Percentiles rank a stretch among this genome's conserved stretches.
phyloP scores from a whole-genome alignment of 1,140 invertebrate species.

The Scaptomyza graminum region DNA sequence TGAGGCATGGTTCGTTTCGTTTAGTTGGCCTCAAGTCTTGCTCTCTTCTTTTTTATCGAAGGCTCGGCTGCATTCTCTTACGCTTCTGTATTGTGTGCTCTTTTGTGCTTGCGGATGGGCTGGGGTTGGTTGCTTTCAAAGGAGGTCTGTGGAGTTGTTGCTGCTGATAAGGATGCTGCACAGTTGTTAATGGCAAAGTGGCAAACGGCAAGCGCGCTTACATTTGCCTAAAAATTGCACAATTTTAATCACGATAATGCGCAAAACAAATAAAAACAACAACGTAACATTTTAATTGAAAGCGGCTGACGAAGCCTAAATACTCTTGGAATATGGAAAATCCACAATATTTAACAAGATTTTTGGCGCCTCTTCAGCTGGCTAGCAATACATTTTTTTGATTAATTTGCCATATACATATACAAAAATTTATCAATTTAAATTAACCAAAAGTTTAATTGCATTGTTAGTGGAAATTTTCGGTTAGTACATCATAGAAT shows the following conservation, averaged over 20 bases:
- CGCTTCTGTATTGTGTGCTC: slow-evolving; percentile 28
- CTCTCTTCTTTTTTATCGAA: slow-evolving; percentile 6
- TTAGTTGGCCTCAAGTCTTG: slow-evolving; percentile 6
- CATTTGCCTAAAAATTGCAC: slow-evolving; percentile 56
- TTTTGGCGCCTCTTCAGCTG: no score
- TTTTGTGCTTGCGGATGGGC: slow-evolving; percentile 27
- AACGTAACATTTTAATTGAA: neutral
- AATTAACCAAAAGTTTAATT: no score
- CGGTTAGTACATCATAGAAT: no score
- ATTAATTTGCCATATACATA: no score
- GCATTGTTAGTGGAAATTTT: no score
- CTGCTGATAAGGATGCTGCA: slow-evolving; percentile 71
- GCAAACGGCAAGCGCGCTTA: slow-evolving; percentile 21
- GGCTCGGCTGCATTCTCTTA: slow-evolving; percentile 10
- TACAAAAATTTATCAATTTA: no score
- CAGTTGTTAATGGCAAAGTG: slow-evolving; percentile 64
- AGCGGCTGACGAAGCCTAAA: neutral
- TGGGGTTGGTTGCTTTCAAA: neutral
- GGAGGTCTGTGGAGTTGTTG: slow-evolving; percentile 16
- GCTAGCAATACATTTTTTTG: no score
- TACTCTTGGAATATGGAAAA: no score
- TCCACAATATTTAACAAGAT: no score
- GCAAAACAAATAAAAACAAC: slow-evolving; percentile 48
- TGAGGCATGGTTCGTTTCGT: neutral
- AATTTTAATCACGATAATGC: slow-evolving; percentile 75